Conservation (phyloP, 2,113 vertebrate genomes). For the Natator depressus region DNA sequence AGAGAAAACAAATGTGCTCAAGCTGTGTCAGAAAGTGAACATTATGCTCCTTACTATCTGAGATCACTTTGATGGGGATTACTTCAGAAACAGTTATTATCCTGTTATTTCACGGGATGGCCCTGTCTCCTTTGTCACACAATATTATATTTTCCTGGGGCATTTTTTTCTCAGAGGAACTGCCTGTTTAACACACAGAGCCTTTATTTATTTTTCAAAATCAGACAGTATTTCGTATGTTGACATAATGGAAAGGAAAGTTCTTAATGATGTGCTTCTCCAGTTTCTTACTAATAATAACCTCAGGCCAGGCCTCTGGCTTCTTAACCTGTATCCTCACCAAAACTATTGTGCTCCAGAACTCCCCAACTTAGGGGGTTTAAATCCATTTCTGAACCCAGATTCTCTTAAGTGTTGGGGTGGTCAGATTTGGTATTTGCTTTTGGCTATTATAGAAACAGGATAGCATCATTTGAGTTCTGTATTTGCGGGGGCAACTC, state of each 20-base stretch:
- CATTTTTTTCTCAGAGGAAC: constrained; percentile 25
- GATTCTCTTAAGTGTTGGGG: not conserved
- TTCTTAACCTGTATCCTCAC: not conserved
- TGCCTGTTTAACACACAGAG: not conserved
- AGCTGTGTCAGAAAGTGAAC: constrained; percentile 44
- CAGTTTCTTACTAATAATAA: not conserved
- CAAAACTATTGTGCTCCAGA: not conserved
- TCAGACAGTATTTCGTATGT: not conserved
- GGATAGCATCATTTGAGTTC: not conserved
- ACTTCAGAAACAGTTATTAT: constrained; percentile 52
- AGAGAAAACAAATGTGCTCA: constrained; percentile 14
- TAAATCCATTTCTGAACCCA: not conserved
- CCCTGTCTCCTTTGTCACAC: constrained; percentile 52
- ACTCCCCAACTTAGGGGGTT: not conserved
- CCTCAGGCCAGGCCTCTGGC: not conserved
- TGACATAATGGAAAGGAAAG: constrained; percentile 1
- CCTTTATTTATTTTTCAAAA: constrained; percentile 27
- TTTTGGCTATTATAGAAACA: not conserved
- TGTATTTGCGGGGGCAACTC: no score
- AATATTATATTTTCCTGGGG: not conserved
- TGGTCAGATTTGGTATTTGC: not conserved
- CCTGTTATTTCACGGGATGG: constrained; percentile 45
- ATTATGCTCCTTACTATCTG: constrained; percentile 37
- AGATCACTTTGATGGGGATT: constrained; percentile 37
- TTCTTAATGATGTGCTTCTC: constrained; percentile 24